A percentile compares a stretch with the other conserved stretches of the same genome.
Evolutionary conservation across 2,797 vertebrate species (phyloP).

Genomic region (Periophthalmus magnuspinnatus): DNA sequence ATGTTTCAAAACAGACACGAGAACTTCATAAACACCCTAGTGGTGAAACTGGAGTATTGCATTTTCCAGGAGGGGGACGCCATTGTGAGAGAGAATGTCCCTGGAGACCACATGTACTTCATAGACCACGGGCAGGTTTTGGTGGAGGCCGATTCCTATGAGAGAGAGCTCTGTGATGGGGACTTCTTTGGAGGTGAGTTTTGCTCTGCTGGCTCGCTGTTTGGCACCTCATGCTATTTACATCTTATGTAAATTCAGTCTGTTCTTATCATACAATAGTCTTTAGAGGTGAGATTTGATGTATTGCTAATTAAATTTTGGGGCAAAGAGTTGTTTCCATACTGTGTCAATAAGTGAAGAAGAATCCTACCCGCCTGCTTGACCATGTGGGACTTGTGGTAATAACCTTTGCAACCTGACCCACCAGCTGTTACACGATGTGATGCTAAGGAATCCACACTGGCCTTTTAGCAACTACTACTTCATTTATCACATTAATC

Average conservation of each 20-base stretch:
- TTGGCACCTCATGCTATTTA: no score
- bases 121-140: constrained; percentile 70
- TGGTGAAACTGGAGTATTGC: constrained; percentile 65
- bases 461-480: neutral
- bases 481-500: neutral
- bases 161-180: constrained; percentile 70
- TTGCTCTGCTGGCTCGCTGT: neutral
- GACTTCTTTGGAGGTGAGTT: constrained; percentile 74
- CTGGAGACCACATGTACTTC: constrained; percentile 74
- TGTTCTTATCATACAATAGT: no score
- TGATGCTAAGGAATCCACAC: no score
- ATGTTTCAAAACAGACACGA: constrained; percentile 64
- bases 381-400: no score
- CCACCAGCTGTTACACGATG: no score
- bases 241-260: no score
- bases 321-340: neutral
- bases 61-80: constrained; percentile 66
- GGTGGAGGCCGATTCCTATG: constrained; percentile 60
- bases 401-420: no score
- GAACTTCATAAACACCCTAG: constrained; percentile 67
- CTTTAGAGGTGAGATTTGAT: neutral
- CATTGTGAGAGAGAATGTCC: constrained; percentile 55
- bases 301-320: neutral
- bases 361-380: neutral
- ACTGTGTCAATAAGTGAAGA: neutral